Percentiles rank a stretch among this genome's conserved stretches.
phyloP scores from a whole-genome alignment of 2,797 vertebrate species.

The Nannoperca obscura region DNA sequence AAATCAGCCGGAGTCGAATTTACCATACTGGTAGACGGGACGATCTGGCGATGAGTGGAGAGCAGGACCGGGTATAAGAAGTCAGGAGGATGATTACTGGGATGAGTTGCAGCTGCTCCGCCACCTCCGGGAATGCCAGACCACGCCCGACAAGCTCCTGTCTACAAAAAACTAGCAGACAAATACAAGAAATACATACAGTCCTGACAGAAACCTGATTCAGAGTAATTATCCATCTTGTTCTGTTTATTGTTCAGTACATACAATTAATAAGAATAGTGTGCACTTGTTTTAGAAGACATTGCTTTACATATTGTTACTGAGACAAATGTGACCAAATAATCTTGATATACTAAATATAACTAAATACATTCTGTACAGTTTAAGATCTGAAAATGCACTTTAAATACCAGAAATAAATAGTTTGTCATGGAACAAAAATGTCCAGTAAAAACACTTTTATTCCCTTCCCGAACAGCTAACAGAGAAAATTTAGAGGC shows the following conservation, averaged over 20 bases:
- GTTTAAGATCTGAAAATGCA: no score
- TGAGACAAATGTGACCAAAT: background rate
- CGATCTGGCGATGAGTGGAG: no score
- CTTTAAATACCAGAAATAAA: constrained; percentile 17
- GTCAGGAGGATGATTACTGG: no score
- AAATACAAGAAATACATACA: no score
- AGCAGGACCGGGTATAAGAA: no score
- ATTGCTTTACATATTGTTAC: background rate
- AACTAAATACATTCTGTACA: no score
- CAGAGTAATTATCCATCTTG: background rate
- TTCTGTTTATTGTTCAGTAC: background rate
- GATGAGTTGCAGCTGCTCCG: no score
- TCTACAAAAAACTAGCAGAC: no score
- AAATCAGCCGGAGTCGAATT: no score
- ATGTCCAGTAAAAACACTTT: constrained; percentile 52
- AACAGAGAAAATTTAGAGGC: constrained; percentile 51
- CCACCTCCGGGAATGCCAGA: no score
- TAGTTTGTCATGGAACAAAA: constrained; percentile 32
- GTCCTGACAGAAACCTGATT: constrained; percentile 1
- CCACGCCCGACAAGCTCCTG: no score
- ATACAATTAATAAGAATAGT: background rate
- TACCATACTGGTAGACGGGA: no score
- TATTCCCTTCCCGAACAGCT: constrained; percentile 29
- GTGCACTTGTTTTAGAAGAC: background rate
- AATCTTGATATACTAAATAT: background rate